These are phyloP conservation scores for Phyllotis vaccarum DNA, from an alignment of 2,797 vertebrate genomes.

Conservation along the genomic window DNA sequence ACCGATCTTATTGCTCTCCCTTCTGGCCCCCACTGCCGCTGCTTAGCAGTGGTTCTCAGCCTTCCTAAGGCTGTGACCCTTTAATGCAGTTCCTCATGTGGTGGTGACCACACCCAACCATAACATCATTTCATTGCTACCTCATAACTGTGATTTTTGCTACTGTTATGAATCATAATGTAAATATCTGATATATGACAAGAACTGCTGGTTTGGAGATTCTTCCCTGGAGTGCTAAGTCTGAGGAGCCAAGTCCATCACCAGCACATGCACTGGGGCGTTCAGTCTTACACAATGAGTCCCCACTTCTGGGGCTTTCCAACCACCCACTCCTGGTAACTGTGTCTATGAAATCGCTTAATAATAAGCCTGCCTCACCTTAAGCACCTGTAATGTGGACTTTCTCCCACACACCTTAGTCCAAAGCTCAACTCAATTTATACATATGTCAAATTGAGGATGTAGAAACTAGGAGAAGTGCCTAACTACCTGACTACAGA, in stretches of 20 bases:
- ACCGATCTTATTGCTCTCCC: neutral
- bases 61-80: neutral
- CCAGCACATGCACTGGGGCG: neutral
- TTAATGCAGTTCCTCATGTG: neutral
- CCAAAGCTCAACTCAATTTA: neutral
- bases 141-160: neutral
- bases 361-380: neutral
- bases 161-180: neutral
- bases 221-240: neutral
- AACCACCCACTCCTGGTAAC: neutral
- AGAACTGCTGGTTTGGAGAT: neutral
- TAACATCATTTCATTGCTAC: neutral
- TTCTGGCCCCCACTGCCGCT: neutral
- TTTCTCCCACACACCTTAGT: neutral
- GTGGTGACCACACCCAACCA: neutral
- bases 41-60: neutral
- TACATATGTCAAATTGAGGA: neutral
- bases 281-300: neutral
- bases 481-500: neutral
- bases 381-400: neutral
- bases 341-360: neutral
- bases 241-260: fast-evolving
- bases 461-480: neutral
- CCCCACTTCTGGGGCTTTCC: neutral
- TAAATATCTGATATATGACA: too few species aligned